Percentiles rank a stretch among this genome's conserved stretches.
Conservation (phyloP, 1,140 invertebrate genomes). For the Gyrodactylus salaris region DNA sequence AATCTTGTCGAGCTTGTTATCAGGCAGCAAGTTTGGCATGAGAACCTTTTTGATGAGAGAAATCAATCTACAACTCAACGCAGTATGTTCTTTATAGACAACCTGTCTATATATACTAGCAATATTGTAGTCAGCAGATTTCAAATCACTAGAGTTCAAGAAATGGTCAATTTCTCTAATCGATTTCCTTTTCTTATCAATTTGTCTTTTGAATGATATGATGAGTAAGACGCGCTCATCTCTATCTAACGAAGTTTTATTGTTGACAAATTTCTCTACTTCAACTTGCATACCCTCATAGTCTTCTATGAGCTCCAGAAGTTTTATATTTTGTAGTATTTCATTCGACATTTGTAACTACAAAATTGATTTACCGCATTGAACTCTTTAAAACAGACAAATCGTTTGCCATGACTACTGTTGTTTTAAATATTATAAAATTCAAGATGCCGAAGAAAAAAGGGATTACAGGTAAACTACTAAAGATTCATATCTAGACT, state of each 20-base stretch:
- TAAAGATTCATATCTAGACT: no score
- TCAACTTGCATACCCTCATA: neutral
- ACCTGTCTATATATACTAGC: neutral
- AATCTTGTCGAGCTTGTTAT: neutral
- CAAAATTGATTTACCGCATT: no score
- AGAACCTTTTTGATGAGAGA: neutral
- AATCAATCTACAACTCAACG: neutral
- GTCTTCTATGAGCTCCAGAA: neutral
- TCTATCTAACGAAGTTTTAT: neutral
- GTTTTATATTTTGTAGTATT: neutral
- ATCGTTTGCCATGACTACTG: no score
- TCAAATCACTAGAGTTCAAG: neutral
- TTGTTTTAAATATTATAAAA: neutral
- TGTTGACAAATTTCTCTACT: neutral
- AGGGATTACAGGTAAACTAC: no score
- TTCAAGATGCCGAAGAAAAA: neutral
- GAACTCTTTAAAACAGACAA: neutral
- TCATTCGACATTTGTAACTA: neutral
- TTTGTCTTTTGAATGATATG: neutral
- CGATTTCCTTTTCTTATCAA: neutral
- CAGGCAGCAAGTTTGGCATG: neutral
- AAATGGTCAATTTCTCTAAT: neutral
- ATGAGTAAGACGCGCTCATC: neutral
- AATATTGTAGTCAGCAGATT: neutral
- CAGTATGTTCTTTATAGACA: neutral